phyloP scores from a whole-genome alignment of 1,140 invertebrate species.

The Calliphora vicina region DNA sequence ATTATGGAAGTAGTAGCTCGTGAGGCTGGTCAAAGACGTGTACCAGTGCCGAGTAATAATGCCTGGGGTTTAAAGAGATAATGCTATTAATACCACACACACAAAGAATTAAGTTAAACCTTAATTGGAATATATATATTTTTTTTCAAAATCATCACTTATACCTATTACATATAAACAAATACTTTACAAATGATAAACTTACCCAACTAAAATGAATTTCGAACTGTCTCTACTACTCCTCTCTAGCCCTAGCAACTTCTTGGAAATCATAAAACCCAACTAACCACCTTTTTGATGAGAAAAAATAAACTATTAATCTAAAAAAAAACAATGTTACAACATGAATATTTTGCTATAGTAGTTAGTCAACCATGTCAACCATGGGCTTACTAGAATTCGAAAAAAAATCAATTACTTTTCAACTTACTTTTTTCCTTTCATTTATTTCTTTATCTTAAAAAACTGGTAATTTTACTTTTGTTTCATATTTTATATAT shows the following conservation, averaged over 20 bases:
- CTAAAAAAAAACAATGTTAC: neutral
- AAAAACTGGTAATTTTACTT: neutral
- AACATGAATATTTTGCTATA: neutral
- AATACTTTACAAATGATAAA: no score
- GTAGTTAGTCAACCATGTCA: neutral
- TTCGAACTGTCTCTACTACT: neutral
- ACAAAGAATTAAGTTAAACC: neutral
- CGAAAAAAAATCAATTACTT: neutral
- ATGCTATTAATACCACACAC: neutral
- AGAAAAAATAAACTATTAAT: neutral
- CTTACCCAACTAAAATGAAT: neutral
- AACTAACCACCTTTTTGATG: neutral
- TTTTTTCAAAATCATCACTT: no score
- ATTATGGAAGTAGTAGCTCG: conserved; percentile 80
- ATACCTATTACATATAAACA: no score
- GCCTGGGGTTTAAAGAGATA: conserved; percentile 61
- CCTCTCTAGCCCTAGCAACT: neutral
- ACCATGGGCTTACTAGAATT: neutral
- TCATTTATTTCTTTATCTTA: neutral
- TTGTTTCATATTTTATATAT: neutral
- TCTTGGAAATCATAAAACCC: neutral
- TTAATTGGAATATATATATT: neutral
- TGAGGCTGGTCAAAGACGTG: conserved; percentile 79
- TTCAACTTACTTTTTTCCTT: neutral
- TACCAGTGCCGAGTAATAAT: conserved; percentile 74